phyloP scores from a whole-genome alignment of 2,888 invertebrate species.

The Nephrotoma guestfalica region DNA sequence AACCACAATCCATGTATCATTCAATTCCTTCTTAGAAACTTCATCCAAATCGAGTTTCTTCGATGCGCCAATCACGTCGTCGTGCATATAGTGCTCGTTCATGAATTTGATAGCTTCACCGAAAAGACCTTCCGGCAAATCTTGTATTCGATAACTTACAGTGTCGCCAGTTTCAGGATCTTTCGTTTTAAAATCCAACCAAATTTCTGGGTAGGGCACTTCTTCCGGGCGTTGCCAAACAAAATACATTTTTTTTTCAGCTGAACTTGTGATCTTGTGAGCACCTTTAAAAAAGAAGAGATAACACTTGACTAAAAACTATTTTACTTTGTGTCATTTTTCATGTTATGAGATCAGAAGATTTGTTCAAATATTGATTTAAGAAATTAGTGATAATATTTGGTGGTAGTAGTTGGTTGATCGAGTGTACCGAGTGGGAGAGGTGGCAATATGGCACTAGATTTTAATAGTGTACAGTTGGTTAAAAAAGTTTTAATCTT shows the following conservation, averaged over 20 bases:
- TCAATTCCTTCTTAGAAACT: background rate
- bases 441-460: background rate
- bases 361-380: background rate
- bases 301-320: background rate
- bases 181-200: background rate
- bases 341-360: background rate
- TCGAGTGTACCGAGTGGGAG: background rate
- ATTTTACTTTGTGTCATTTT: background rate
- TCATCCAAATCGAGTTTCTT: background rate
- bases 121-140: background rate
- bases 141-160: conserved; percentile 3
- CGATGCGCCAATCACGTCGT: conserved; percentile 2
- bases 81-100: background rate
- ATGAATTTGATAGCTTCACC: conserved; percentile 1
- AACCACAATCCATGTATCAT: background rate
- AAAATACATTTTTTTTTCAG: background rate
- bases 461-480: too few relatives aligned
- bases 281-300: background rate
- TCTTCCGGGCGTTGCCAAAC: background rate
- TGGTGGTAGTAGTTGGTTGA: background rate
- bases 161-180: background rate
- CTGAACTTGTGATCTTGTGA: background rate
- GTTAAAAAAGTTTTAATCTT: too few relatives aligned
- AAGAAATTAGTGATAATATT: background rate
- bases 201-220: background rate